Evolutionary conservation across 1,140 invertebrate genomes (phyloP).

Genomic region (Lepidurus arcticus): DNA sequence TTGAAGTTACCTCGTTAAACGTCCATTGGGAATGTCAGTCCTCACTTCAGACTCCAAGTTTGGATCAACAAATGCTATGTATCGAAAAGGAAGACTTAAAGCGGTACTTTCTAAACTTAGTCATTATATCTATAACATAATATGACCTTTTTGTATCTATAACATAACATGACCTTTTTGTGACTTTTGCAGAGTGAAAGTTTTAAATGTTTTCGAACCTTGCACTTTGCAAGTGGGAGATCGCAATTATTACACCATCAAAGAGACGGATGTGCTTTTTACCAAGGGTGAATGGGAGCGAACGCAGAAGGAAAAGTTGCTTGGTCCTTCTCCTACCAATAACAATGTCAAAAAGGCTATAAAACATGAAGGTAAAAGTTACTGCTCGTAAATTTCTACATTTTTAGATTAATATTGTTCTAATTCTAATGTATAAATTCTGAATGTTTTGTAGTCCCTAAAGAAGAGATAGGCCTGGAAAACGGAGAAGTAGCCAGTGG

Average conservation of each 20-base stretch:
- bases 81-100: slow-evolving; percentile 69
- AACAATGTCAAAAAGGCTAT: neutral
- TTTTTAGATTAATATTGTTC: no score
- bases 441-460: neutral
- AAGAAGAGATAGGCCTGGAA: neutral
- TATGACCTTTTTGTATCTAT: slow-evolving; percentile 27
- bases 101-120: slow-evolving; percentile 42
- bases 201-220: slow-evolving; percentile 79
- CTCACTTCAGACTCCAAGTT: slow-evolving; percentile 51
- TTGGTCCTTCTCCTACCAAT: neutral
- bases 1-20: slow-evolving; percentile 57
- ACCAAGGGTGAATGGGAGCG: slow-evolving; percentile 52
- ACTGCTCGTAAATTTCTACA: neutral
- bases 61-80: slow-evolving; percentile 59
- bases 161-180: slow-evolving; percentile 27
- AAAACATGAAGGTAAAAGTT: neutral
- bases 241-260: slow-evolving; percentile 62
- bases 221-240: slow-evolving; percentile 83
- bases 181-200: slow-evolving; percentile 54
- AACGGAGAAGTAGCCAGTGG: slow-evolving; percentile 12
- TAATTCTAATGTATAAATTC: no score
- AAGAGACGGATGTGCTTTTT: slow-evolving; percentile 53
- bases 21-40: slow-evolving; percentile 77
- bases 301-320: slow-evolving; percentile 23
- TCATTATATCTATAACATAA: neutral